Base-by-base conservation (phyloP, 2,797 vertebrate genomes). In the Nannoperca australis region DNA sequence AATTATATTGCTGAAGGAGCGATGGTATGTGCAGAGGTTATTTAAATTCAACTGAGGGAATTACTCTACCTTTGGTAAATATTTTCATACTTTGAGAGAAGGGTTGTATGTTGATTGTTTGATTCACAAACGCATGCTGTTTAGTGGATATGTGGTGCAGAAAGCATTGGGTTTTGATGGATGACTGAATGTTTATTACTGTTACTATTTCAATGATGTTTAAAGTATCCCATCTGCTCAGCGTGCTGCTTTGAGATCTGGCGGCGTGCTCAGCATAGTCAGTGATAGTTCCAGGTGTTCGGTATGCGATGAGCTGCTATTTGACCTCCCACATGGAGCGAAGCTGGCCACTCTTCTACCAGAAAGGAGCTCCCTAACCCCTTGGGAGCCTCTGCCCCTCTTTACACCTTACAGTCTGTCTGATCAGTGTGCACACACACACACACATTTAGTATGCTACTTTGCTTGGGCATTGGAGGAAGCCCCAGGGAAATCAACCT, bases 401-500 rank as follows among this genome's bases (percentile, higher is more conserved):
- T 70, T 76, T 64, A 76, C 77, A 81, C 69, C 85, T 76, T 72
- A n/a, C 78, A 76, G 86, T 45, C 81, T 87, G 79, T 67, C 67
- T 79, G 85, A 89, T 88, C 90, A 77, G 63, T 38, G 47, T 18
- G 4, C 58, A 12, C 70, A 60, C 71, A 76, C 72, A 86, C 71
- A 76, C 72, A 86, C 82, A 84, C 87, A 89, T 92, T 93, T 92
- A 93, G 94, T 91, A 93, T 92, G 88, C 85, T 87, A 79, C 88
- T 92, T 79, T 92, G 88, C 84, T 83, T 89, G 78, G 89, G 90
- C 83, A 47, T 77, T 82, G 82, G 85, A 90, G 78, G 73, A 71
- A 77, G 77, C 93, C 89, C 86, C 53, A 12, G 93, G 93, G 94
- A 95, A 95, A 95, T 95, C 93, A 94, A 88, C 86, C 92, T 93